phyloP scores from a whole-genome alignment of 2,113 vertebrate species.

The Dasyornis broadbenti region DNA sequence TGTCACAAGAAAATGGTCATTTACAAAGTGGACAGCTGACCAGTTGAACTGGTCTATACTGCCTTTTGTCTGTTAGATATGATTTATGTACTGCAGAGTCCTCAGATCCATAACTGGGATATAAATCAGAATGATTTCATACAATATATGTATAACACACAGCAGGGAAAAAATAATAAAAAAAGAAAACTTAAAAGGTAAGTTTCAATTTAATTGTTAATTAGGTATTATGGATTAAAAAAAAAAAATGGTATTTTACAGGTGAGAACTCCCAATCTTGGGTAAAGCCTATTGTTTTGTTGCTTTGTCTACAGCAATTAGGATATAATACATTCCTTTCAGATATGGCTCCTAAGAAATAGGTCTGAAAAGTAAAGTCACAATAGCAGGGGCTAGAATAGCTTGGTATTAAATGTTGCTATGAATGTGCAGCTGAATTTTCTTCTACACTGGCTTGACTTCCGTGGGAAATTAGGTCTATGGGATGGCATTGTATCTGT shows the following conservation, averaged over 20 bases:
- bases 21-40: not conserved
- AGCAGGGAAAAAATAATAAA: not conserved
- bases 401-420: not conserved
- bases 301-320: not conserved
- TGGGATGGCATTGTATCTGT: not conserved
- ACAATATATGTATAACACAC: not conserved
- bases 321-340: not conserved
- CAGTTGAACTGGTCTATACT: not conserved
- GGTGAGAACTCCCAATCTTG: not conserved
- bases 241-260: not conserved
- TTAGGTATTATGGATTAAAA: not conserved
- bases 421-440: not conserved
- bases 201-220: not conserved
- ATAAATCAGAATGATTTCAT: not conserved
- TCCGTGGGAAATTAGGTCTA: not conserved
- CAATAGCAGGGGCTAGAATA: not conserved
- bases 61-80: not conserved
- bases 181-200: not conserved
- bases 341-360: not conserved
- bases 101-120: not conserved
- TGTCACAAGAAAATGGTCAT: not conserved
- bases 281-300: not conserved
- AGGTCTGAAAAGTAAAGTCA: not conserved
- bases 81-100: not conserved
- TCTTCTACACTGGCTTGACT: not conserved